Evolutionary conservation across 2,113 vertebrate genomes (phyloP).

Genomic region (Himantopus leucocephalus): DNA sequence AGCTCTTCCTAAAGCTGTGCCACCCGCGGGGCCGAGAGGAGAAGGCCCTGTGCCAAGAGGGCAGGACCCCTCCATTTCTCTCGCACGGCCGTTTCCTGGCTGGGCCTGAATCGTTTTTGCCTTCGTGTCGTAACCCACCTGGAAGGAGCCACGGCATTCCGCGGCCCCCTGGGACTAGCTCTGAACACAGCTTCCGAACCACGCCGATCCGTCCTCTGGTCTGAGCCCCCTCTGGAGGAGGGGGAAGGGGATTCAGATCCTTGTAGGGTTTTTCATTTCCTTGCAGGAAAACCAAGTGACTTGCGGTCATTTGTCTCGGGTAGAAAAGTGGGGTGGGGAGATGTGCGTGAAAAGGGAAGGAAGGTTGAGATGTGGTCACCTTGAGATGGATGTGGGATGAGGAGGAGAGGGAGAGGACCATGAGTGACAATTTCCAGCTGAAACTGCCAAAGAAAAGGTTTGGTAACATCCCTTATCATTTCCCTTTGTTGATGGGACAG

Average conservation of each 20-base stretch:
- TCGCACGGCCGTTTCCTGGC: neutral
- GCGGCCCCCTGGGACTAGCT: neutral
- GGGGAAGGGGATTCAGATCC: neutral
- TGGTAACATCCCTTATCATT: neutral
- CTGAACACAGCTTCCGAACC: neutral
- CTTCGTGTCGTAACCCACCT: neutral
- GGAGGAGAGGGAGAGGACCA: neutral
- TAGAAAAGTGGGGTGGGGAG: neutral
- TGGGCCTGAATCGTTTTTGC: neutral
- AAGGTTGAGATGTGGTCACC: neutral
- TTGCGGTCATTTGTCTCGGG: neutral
- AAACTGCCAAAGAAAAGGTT: neutral
- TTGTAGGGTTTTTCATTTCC: neutral
- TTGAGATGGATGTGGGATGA: neutral
- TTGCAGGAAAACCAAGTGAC: neutral
- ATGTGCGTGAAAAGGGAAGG: neutral
- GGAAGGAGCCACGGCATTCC: neutral
- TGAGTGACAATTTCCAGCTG: neutral
- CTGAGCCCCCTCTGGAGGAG: neutral
- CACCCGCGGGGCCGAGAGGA: accelerated
- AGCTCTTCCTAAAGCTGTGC: conserved; percentile 75
- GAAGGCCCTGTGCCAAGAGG: neutral
- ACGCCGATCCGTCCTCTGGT: neutral
- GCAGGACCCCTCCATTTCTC: neutral
- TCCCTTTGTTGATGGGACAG: neutral